These are phyloP conservation scores for Calcarius ornatus DNA, from an alignment of 2,113 vertebrate species.

Conservation along the genomic window DNA sequence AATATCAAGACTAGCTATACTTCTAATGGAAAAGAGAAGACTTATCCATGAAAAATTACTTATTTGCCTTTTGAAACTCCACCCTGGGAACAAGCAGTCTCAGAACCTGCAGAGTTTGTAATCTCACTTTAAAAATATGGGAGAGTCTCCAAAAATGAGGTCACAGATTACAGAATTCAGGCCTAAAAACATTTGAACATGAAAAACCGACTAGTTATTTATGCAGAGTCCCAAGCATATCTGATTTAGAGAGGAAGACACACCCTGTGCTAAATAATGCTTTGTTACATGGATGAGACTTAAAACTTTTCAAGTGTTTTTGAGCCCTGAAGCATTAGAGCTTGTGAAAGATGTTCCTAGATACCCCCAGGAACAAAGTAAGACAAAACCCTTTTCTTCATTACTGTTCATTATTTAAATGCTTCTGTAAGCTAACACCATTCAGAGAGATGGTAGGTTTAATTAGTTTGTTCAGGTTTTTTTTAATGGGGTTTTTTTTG, in stretches of 20 bases:
- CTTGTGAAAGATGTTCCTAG: not conserved
- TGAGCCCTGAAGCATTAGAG: not conserved
- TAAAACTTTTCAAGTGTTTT: not conserved
- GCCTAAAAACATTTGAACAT: not conserved
- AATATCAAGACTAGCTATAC: not conserved
- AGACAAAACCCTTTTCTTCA: fast-evolving
- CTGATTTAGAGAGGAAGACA: conserved; percentile 5
- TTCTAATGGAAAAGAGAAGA: not conserved
- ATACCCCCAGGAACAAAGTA: not conserved
- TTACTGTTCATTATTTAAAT: not conserved
- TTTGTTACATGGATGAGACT: not conserved
- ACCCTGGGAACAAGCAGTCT: not conserved
- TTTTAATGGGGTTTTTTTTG: not conserved
- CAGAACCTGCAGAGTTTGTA: not conserved
- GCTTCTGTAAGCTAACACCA: not conserved
- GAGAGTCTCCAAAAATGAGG: conserved; percentile 16
- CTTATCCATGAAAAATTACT: not conserved
- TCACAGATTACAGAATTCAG: conserved; percentile 24
- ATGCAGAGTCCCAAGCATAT: not conserved
- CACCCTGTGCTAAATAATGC: not conserved
- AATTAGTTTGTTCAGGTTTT: not conserved
- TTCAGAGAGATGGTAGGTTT: not conserved
- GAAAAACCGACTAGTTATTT: not conserved
- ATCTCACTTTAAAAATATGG: not conserved
- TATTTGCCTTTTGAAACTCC: conserved; percentile 7